Evolutionary conservation across 2,113 vertebrate genomes (phyloP).

Genomic region (Platichthys stellatus): DNA sequence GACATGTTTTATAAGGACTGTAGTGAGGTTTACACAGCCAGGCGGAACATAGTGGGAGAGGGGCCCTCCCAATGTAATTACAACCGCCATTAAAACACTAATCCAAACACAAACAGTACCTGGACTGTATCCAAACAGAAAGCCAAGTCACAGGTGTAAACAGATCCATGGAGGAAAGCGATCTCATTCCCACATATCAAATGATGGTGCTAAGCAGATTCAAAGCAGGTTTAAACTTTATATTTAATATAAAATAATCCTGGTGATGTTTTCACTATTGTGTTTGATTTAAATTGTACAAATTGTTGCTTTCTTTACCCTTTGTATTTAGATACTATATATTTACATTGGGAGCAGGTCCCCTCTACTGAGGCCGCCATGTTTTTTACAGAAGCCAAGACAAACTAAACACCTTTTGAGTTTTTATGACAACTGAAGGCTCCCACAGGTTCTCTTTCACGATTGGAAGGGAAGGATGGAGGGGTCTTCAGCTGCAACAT

Average conservation of each 20-base stretch:
- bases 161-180: constrained; percentile 23
- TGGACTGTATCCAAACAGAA: constrained; percentile 47
- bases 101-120: constrained; percentile 60
- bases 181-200: constrained; percentile 38
- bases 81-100: constrained; percentile 55
- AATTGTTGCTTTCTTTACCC: no score
- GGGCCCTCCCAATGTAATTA: constrained; percentile 50
- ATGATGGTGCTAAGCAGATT: constrained; percentile 19
- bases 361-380: no score
- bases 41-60: constrained; percentile 45
- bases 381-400: no score
- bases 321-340: no score
- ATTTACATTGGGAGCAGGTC: no score
- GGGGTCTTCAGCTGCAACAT: no score
- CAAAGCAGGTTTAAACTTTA: constrained; percentile 29
- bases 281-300: no score
- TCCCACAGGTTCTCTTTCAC: no score
- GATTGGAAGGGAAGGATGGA: no score
- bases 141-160: constrained; percentile 51
- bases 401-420: no score
- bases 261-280: no score
- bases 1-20: constrained; percentile 50
- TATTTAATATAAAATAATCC: neutral
- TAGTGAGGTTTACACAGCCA: constrained; percentile 43
- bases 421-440: no score